Evolutionary conservation across 1,140 invertebrate species (phyloP), one percentile per base, ranked within the genome.

Genomic region (Nasonia giraulti): DNA sequence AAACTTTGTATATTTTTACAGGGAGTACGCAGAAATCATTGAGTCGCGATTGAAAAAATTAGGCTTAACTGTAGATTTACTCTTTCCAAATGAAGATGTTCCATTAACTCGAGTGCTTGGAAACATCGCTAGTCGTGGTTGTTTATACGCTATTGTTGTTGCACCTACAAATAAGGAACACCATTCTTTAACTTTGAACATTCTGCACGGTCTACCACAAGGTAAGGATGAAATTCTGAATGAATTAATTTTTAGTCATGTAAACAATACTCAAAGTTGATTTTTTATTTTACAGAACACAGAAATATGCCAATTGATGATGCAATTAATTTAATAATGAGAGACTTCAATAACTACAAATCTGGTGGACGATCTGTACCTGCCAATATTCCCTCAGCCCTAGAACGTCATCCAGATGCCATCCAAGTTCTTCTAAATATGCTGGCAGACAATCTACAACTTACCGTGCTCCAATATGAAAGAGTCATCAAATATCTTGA

Each of bases 261-360:
- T 69, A 77, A 82, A 79, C 55, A 77, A 27, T 69, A 17, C 44
- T 27, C 79, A 8, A 31, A 71, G 20, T 66, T 82, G 74, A 85
- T 20, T 71, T 87, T 31, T 82, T 85, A 55, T 82, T 76, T 89
- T 86, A 87, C 93, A 96, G 98, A 98, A 91, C 98, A 99, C 90
- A 95, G 98, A 86, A 98, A 99, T 92, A 98, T 99, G 97, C 97
- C 97, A 0, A 89, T 98, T n/a, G 97, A 98, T 80, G 97, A 98
- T 92, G 97, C 98, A 2, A 94, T 98, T 82, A 94, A 94, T 84
- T 93, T 98, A 68, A 94, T 99, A 50, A 94, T 94, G 31, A 94
- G 96, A 27, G 97, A 97, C 91, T 98, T 97, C 92, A 95, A 96
- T 79, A 95, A 95, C 80, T 97, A 97, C 90, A 95, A 97, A 89